These are phyloP conservation scores for Chlamydotis undulata DNA, from an alignment of 2,113 vertebrate genomes.

Conservation along the genomic window DNA sequence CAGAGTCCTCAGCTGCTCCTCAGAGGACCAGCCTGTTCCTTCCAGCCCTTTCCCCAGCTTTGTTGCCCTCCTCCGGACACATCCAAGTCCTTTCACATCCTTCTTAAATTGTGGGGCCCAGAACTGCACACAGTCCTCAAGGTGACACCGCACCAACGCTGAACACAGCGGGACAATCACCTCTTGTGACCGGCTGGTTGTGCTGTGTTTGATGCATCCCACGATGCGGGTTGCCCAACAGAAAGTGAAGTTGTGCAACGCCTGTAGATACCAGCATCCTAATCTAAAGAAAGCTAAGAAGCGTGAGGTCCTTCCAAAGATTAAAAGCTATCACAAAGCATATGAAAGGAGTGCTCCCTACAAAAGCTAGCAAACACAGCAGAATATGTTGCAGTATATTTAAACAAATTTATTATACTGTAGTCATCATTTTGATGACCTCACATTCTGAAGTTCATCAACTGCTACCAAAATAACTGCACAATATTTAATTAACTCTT, in stretches of 20 bases:
- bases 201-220: too few species aligned
- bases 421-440: neutral
- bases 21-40: too few species aligned
- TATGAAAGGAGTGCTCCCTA: neutral
- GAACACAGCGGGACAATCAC: too few species aligned
- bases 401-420: neutral
- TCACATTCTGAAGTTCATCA: neutral
- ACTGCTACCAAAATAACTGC: neutral
- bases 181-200: too few species aligned
- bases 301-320: neutral
- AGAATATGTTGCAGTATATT: neutral
- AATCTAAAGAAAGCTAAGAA: neutral
- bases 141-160: too few species aligned
- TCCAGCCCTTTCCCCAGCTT: too few species aligned
- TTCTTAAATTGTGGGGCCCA: too few species aligned
- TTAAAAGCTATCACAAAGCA: neutral
- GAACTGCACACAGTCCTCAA: too few species aligned
- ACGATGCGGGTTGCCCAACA: too few species aligned
- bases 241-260: neutral
- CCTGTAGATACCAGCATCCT: neutral
- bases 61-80: too few species aligned
- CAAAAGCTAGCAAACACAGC: neutral
- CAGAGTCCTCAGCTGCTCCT: too few species aligned
- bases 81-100: too few species aligned
- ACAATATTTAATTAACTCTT: neutral